Percentiles rank a stretch among this genome's conserved stretches.
Evolutionary conservation across 2,113 vertebrate genomes (phyloP).

Genomic region (Pleuronectes platessa): DNA sequence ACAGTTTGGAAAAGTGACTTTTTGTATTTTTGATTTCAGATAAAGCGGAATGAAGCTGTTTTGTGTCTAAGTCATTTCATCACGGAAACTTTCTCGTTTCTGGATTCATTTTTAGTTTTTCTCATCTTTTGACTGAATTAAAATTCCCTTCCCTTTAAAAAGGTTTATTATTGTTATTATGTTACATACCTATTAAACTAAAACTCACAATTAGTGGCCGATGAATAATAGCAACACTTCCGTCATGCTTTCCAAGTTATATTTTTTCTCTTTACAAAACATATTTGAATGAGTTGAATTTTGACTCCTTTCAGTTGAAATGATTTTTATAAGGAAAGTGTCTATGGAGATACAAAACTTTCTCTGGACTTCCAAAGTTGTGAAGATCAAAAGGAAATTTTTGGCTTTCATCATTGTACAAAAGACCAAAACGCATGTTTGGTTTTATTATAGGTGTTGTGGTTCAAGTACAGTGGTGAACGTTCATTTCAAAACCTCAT

Average conservation of each 20-base stretch:
- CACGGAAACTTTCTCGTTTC: no score
- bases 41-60: no score
- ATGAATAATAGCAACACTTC: neutral
- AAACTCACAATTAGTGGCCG: neutral
- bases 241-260: neutral
- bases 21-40: no score
- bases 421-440: conserved; percentile 22
- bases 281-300: no score
- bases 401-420: conserved; percentile 46
- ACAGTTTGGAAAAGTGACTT: no score
- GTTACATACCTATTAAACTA: fast-evolving
- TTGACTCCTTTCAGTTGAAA: no score
- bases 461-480: conserved; percentile 15
- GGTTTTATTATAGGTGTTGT: conserved; percentile 37
- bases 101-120: no score
- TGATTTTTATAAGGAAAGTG: neutral
- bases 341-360: conserved; percentile 1
- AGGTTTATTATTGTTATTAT: no score
- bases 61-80: no score
- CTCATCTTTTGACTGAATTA: no score
- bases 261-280: neutral
- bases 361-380: conserved; percentile 8
- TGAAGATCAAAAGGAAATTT: conserved; percentile 47
- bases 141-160: no score
- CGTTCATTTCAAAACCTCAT: conserved; percentile 29